Evolutionary conservation across 2,888 invertebrate genomes (phyloP).

Genomic region (Sarcophaga carnaria): DNA sequence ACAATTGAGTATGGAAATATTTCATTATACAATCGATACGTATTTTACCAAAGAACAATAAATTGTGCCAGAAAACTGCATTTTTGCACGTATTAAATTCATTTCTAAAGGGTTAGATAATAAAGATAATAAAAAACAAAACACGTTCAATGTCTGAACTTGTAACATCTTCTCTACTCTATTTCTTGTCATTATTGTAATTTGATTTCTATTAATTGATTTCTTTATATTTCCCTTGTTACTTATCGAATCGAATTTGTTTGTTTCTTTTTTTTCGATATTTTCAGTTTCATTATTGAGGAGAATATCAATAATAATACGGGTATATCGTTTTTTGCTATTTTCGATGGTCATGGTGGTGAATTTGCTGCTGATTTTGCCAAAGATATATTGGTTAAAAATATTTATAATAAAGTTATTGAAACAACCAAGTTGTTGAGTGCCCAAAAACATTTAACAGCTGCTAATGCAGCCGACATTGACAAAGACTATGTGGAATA

Average conservation of each 20-base stretch:
- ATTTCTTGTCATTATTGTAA: too few relatives aligned
- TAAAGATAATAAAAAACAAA: too few relatives aligned
- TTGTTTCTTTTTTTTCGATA: conserved; percentile 6
- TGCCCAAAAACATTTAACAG: conserved; percentile 80
- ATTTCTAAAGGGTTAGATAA: too few relatives aligned
- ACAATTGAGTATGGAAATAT: too few relatives aligned
- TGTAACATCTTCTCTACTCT: too few relatives aligned
- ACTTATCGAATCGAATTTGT: not conserved
- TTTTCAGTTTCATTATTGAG: conserved; percentile 88
- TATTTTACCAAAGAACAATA: too few relatives aligned
- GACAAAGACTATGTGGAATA: conserved; percentile 73
- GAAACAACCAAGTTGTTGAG: conserved; percentile 87
- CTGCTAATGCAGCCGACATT: conserved; percentile 60
- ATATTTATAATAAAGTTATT: conserved; percentile 88
- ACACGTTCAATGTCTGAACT: too few relatives aligned
- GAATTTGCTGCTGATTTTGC: conserved; percentile 97
- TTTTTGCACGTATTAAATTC: too few relatives aligned
- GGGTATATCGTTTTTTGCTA: conserved; percentile 93
- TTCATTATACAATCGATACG: too few relatives aligned
- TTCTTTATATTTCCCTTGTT: not conserved
- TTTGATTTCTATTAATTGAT: too few relatives aligned
- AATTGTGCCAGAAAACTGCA: too few relatives aligned
- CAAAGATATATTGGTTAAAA: conserved; percentile 92
- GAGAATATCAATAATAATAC: conserved; percentile 91
- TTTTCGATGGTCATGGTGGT: conserved; percentile 98